Percentiles rank a stretch among this genome's conserved stretches.
Conservation (phyloP, 92 coral and sea anemone genomes). For the Plumapathes pennacea region DNA sequence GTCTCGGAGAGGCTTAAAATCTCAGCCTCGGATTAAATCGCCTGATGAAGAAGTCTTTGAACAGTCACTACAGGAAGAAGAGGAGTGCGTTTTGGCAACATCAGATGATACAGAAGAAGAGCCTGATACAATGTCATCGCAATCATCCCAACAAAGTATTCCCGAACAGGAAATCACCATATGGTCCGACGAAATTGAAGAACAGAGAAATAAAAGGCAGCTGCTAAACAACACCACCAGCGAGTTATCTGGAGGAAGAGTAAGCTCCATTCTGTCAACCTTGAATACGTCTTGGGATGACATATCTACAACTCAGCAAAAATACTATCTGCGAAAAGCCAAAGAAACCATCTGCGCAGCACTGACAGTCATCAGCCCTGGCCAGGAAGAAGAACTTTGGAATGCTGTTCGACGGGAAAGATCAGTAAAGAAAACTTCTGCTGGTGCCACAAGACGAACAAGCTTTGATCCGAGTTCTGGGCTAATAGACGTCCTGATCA, state of each 20-base stretch:
- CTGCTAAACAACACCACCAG: constrained; percentile 13
- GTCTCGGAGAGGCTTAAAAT: too few relatives aligned
- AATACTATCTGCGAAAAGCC: constrained; percentile 51
- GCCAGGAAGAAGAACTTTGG: constrained; percentile 48
- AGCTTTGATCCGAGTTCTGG: constrained; percentile 22
- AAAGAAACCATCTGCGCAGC: constrained; percentile 38
- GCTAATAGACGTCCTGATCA: constrained; percentile 45
- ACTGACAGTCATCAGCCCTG: constrained; percentile 29
- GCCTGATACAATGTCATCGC: constrained; percentile 14
- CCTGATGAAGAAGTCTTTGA: constrained; percentile 11
- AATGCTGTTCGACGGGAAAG: constrained; percentile 17
- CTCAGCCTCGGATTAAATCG: too few relatives aligned
- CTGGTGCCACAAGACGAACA: constrained; percentile 21
- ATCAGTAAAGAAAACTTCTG: not conserved
- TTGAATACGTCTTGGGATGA: constrained; percentile 56
- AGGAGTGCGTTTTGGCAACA: constrained; percentile 9
- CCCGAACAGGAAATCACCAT: constrained; percentile 33
- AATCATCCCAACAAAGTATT: constrained; percentile 10
- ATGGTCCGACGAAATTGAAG: constrained; percentile 40
- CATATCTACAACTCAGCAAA: constrained; percentile 37
- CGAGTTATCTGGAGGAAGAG: constrained; percentile 28
- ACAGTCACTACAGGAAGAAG: constrained; percentile 6
- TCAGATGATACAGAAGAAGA: constrained; percentile 13
- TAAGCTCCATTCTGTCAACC: constrained; percentile 35
- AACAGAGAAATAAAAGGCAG: constrained; percentile 38